Base-by-base conservation (phyloP, 2,113 vertebrate species). In the Pagrus major region DNA sequence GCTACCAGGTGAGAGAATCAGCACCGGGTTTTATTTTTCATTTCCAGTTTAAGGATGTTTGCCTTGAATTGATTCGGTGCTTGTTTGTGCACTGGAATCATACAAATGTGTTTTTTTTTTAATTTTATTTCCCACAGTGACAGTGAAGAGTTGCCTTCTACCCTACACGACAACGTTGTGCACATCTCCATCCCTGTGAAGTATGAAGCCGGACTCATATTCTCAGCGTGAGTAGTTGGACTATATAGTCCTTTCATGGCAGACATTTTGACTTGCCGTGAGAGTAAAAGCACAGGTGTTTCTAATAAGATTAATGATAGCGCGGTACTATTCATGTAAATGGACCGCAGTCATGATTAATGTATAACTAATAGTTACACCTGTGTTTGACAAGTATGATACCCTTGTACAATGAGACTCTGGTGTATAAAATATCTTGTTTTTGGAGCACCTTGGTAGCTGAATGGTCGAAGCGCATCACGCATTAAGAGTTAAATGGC, bases 151-250 rank as follows among this genome's bases (percentile, higher is more conserved):
- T 83, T 90, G 25, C n/a, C 81, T 0, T 95, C 95, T 23, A 94
- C 93, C 0, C 81, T 96, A 63, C 16, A 31, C 29, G 96, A 99
- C 84, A 99, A 99, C 91, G 87, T 69, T 60, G 94, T 91, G 58
- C 88, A 90, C 0, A 92, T 99, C 85, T 91, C 91, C 80, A 96
- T 98, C 79, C 96, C 97, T 49, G 95, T 99, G 64, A 96, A 95
- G 88, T 98, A 99, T 12, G 94, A 99, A 92, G 91, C 94, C 11
- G 95, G 94, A 78, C 89, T 98, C 67, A 93, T 94, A 68, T 98
- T 99, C 91, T 90, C 88, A 90, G 96, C 94, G 98, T 99, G 94
- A 89, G 92, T 93, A 51, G 8, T 9, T 70, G 23, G 1, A 6
- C 31, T 70, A n/a, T 18, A 18, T 41, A 16, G n/a, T 25, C 5